Conservation (phyloP, 2,888 invertebrate species). For the Sialis lutaria region DNA sequence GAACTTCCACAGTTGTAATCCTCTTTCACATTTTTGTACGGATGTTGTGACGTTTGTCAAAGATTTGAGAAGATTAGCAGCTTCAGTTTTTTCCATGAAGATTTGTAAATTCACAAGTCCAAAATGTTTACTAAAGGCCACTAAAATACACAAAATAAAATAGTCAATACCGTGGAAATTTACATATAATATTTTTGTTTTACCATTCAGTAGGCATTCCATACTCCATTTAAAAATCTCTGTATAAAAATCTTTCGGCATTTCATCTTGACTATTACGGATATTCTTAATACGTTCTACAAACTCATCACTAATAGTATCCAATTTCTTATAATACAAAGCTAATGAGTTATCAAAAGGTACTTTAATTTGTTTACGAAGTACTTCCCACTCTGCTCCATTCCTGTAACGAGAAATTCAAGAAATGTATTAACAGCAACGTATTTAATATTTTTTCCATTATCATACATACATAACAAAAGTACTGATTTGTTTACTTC, state of each 20-base stretch:
- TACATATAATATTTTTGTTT: background rate
- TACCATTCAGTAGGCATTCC: conserved; percentile 37
- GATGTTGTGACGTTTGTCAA: conserved; percentile 37
- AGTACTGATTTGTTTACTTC: conserved; percentile 33
- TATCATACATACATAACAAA: conserved; percentile 33
- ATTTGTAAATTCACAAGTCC: conserved; percentile 37
- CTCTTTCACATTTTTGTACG: conserved; percentile 41
- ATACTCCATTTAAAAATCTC: conserved; percentile 50
- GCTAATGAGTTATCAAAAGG: conserved; percentile 25
- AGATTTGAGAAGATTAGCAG: conserved; percentile 37
- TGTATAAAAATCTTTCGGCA: conserved; percentile 34
- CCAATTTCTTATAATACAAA: conserved; percentile 8
- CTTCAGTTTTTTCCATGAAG: conserved; percentile 33
- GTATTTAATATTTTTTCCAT: background rate
- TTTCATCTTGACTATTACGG: conserved; percentile 44
- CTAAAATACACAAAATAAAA: conserved; percentile 10
- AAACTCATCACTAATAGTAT: conserved; percentile 24
- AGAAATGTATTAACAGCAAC: background rate
- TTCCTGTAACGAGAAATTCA: conserved; percentile 23
- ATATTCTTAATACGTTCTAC: conserved; percentile 30
- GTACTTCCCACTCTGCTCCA: conserved; percentile 39
- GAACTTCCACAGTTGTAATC: conserved; percentile 46
- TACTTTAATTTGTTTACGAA: conserved; percentile 29
- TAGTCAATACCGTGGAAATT: background rate
- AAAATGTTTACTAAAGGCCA: conserved; percentile 39